phyloP scores from a whole-genome alignment of 2,797 vertebrate species.

The Micromesistius poutassou region DNA sequence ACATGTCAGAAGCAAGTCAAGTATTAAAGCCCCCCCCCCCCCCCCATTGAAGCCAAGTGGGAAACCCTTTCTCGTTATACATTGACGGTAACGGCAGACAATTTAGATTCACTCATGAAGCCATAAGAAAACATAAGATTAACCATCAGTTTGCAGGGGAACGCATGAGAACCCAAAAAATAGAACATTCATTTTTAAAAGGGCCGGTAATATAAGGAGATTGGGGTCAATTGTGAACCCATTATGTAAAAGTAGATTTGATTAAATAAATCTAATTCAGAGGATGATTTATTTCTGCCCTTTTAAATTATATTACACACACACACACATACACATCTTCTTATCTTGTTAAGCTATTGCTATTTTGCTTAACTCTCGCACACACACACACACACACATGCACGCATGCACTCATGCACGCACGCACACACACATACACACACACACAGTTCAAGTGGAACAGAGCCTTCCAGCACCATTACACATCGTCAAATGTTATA shows the following conservation, averaged over 20 bases:
- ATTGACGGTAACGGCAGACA: not conserved
- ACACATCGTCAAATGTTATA: too few relatives aligned
- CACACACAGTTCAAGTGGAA: not conserved
- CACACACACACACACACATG: not conserved
- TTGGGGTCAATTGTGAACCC: conserved; percentile 45
- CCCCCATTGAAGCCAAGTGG: not conserved
- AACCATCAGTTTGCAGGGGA: too few relatives aligned
- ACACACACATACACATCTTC: conserved; percentile 42
- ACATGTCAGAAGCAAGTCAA: not conserved
- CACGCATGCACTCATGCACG: conserved; percentile 5
- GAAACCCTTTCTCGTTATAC: not conserved
- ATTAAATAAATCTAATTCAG: conserved; percentile 65
- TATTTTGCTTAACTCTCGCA: conserved; percentile 19
- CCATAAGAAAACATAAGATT: not conserved
- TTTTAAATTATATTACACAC: conserved; percentile 42
- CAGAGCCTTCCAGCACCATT: too few relatives aligned
- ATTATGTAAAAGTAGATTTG: conserved; percentile 67
- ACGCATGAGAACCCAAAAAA: not conserved
- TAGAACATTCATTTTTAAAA: not conserved
- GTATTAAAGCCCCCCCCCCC: not conserved
- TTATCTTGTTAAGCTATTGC: conserved; percentile 8
- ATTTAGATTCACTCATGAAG: not conserved
- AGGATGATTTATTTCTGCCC: conserved; percentile 43
- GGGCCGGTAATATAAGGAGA: not conserved
- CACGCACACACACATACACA: conserved; percentile 23